A percentile compares a stretch with the other conserved stretches of the same genome.
These are phyloP conservation scores for Drosophila nannoptera DNA, from an alignment of 1,140 invertebrate genomes.

Conservation along the genomic window DNA sequence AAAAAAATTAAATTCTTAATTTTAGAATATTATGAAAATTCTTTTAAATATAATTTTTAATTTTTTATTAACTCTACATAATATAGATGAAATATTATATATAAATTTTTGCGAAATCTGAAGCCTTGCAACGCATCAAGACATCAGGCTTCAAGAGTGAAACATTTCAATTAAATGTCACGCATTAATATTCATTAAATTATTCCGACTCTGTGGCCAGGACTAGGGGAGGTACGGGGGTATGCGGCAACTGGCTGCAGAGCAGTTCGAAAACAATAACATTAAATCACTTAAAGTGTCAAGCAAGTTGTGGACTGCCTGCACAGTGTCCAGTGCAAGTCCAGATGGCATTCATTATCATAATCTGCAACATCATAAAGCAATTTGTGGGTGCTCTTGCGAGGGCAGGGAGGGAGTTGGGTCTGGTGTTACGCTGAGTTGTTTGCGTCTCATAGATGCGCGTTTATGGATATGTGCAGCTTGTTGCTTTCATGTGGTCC, in stretches of 20 bases:
- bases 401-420: neutral
- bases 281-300: slow-evolving; percentile 79
- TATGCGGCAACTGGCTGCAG: slow-evolving; percentile 4
- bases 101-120: slow-evolving; percentile 15
- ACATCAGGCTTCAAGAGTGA: slow-evolving; percentile 1
- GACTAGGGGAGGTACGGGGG: neutral
- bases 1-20: too few relatives aligned
- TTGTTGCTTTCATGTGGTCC: slow-evolving; percentile 29
- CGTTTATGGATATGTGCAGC: slow-evolving; percentile 52
- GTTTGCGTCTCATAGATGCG: slow-evolving; percentile 55
- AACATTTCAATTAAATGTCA: slow-evolving; percentile 57
- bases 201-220: slow-evolving; percentile 20
- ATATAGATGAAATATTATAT: neutral
- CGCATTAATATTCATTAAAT: slow-evolving; percentile 59
- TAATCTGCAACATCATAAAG: slow-evolving; percentile 78
- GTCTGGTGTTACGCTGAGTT: slow-evolving; percentile 30
- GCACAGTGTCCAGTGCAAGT: slow-evolving; percentile 67
- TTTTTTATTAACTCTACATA: too few relatives aligned
- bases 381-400: slow-evolving; percentile 57
- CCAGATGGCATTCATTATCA: slow-evolving; percentile 78
- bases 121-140: neutral
- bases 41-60: too few relatives aligned
- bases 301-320: slow-evolving; percentile 42
- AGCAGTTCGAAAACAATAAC: slow-evolving; percentile 60
- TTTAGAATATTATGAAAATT: too few relatives aligned